These are phyloP conservation scores for Forbesichthys agassizii DNA, from an alignment of 2,113 vertebrate species.

Conservation along the genomic window DNA sequence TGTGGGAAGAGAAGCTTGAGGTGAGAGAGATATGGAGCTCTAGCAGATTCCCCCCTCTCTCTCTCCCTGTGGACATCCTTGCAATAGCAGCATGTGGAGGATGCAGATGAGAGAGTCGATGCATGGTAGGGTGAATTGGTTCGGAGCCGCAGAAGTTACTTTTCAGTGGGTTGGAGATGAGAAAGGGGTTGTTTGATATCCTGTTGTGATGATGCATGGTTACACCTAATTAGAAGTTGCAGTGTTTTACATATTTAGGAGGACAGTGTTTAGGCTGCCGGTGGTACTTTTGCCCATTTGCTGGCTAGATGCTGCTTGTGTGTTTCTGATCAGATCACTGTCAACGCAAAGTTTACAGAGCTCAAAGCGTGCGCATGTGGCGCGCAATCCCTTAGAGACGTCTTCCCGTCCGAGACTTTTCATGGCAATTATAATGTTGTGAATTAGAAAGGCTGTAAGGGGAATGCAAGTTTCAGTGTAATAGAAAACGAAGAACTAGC, in stretches of 20 bases:
- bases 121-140: conserved; percentile 40
- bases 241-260: conserved; percentile 1
- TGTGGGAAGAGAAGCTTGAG: conserved; percentile 55
- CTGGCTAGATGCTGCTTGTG: neutral
- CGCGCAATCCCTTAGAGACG: neutral
- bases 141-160: conserved; percentile 39
- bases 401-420: neutral
- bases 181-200: conserved; percentile 14
- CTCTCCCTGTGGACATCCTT: conserved; percentile 43
- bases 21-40: conserved; percentile 32
- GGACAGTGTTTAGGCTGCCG: neutral
- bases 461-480: no score
- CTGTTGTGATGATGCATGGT: neutral
- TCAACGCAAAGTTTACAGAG: neutral
- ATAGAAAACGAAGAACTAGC: no score
- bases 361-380: no score
- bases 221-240: conserved; percentile 10
- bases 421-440: no score
- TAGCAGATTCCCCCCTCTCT: conserved; percentile 16
- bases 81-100: conserved; percentile 34
- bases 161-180: conserved; percentile 29
- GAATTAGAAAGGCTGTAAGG: no score
- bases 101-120: conserved; percentile 34
- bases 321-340: neutral
- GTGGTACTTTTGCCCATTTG: neutral